A percentile compares a stretch with the other conserved stretches of the same genome.
Evolutionary conservation across 1,140 invertebrate species (phyloP).

Genomic region (Brachionus angularis): DNA sequence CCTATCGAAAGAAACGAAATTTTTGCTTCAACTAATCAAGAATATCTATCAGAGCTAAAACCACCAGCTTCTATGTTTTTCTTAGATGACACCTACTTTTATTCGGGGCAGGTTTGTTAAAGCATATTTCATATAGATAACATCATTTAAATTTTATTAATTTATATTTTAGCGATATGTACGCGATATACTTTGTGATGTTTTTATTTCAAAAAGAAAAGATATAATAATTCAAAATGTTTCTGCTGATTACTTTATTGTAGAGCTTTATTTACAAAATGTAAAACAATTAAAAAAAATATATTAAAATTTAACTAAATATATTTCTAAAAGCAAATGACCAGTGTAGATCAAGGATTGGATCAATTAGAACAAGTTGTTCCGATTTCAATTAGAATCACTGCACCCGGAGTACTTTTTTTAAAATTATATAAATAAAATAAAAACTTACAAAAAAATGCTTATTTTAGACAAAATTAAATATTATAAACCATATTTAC

Average conservation of each 20-base stretch:
- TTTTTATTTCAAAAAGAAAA: constrained; percentile 28
- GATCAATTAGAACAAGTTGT: constrained; percentile 31
- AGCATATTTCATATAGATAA: not conserved
- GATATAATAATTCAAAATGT: constrained; percentile 2
- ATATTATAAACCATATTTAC: constrained; percentile 5
- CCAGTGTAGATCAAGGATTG: not conserved
- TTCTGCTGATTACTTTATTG: not conserved
- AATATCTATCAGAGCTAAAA: not conserved
- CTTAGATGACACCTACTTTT: constrained; percentile 22
- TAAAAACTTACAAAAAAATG: not conserved
- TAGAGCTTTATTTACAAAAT: constrained; percentile 28
- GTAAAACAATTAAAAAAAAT: too few relatives aligned
- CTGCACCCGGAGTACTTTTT: constrained; percentile 9
- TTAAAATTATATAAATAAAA: not conserved
- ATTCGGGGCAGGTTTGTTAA: constrained; percentile 19
- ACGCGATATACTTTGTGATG: constrained; percentile 38
- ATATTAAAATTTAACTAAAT: too few relatives aligned
- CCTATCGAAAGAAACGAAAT: constrained; percentile 12
- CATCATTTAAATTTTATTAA: not conserved
- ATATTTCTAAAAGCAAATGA: not conserved
- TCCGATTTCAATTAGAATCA: not conserved
- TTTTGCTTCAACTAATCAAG: not conserved
- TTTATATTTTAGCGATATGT: constrained; percentile 6
- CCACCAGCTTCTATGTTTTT: not conserved
- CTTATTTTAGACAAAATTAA: not conserved